These are phyloP conservation scores for Salticus scenicus DNA, from an alignment of 2,888 invertebrate species.

Conservation along the genomic window DNA sequence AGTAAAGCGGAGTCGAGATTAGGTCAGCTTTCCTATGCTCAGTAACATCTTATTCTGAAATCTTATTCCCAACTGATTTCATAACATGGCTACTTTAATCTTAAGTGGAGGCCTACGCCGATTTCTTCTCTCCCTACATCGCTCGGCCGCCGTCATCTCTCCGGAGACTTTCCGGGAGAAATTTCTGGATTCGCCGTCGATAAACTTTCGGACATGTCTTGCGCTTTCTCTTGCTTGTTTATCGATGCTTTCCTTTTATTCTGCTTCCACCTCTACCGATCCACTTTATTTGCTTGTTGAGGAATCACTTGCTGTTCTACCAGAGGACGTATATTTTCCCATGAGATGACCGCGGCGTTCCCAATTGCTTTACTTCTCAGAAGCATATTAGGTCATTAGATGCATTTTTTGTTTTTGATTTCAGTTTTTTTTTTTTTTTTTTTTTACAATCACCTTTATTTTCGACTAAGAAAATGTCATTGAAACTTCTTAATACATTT, in stretches of 20 bases:
- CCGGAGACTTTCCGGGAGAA: slow-evolving; percentile 39
- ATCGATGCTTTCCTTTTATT: slow-evolving; percentile 55
- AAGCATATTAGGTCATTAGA: neutral
- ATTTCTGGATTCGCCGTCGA: slow-evolving; percentile 52
- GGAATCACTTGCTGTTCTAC: slow-evolving; percentile 40
- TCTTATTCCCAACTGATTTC: slow-evolving; percentile 47
- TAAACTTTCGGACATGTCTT: slow-evolving; percentile 22
- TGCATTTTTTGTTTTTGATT: neutral
- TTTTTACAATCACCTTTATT: no score
- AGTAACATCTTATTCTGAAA: slow-evolving; percentile 22
- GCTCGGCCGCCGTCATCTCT: slow-evolving; percentile 19
- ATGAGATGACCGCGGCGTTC: neutral
- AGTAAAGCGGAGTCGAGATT: slow-evolving; percentile 43
- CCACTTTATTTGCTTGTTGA: slow-evolving; percentile 57
- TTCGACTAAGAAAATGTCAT: no score
- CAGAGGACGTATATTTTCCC: neutral
- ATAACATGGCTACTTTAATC: slow-evolving; percentile 61
- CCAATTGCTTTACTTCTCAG: neutral
- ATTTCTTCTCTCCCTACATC: slow-evolving; percentile 18
- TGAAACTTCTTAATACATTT: no score
- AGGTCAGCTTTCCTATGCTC: slow-evolving; percentile 30
- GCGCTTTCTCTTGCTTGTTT: slow-evolving; percentile 41
- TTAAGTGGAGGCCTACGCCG: slow-evolving; percentile 47
- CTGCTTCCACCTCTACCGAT: slow-evolving; percentile 18
- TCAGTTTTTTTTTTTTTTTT: no score